Evolutionary conservation across 2,113 vertebrate genomes (phyloP).

Genomic region (Ginglymostoma cirratum): DNA sequence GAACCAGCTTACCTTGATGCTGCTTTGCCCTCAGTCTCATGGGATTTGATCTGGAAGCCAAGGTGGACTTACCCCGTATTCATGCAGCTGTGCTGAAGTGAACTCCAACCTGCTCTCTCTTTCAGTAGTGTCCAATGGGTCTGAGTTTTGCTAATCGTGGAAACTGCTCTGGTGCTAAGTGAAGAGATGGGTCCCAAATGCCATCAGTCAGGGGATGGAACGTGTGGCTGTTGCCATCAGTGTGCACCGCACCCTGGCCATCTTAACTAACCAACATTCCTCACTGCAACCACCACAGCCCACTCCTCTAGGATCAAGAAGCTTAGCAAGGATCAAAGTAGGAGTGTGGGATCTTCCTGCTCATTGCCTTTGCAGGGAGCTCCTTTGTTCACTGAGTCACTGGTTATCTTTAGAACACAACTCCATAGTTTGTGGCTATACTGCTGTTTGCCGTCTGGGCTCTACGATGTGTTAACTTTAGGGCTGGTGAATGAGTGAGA

Average conservation of each 20-base stretch:
- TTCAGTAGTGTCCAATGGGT: background rate
- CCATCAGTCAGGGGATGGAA: too few species aligned
- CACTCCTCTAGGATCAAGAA: background rate
- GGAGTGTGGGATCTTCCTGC: background rate
- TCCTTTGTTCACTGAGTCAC: background rate
- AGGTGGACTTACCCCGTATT: background rate
- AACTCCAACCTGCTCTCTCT: background rate
- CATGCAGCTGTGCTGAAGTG: background rate
- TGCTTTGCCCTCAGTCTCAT: background rate
- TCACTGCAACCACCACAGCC: background rate
- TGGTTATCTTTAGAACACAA: too few species aligned
- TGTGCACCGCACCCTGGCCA: background rate
- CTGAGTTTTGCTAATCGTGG: background rate
- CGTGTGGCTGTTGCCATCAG: background rate
- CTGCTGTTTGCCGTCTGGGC: background rate
- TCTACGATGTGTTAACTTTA: background rate
- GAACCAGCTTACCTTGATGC: background rate
- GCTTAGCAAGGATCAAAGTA: background rate
- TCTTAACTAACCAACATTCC: background rate
- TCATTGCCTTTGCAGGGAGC: background rate
- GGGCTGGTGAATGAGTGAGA: background rate
- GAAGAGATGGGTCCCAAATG: too few species aligned
- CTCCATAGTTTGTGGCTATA: background rate
- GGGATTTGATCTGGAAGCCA: background rate
- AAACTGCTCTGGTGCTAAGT: background rate